phyloP scores from a whole-genome alignment of 2,888 invertebrate genomes.

The Noctua janthina region DNA sequence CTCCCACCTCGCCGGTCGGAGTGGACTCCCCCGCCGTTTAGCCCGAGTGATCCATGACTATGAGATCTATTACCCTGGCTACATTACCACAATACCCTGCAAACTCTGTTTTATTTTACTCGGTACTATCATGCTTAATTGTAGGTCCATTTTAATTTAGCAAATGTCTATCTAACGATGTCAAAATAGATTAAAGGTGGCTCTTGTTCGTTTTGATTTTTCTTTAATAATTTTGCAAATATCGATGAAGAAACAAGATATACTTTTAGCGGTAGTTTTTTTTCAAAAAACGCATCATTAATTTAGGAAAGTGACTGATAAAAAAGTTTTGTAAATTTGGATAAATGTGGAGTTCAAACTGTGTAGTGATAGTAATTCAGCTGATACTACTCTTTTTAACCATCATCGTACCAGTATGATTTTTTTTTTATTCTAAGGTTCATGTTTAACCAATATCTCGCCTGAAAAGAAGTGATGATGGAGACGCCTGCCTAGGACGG shows the following conservation, averaged over 20 bases:
- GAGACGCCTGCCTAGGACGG: neutral
- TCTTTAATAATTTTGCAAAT: neutral
- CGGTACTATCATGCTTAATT: constrained; percentile 57
- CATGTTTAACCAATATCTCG: neutral
- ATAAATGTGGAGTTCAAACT: neutral
- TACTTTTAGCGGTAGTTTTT: neutral
- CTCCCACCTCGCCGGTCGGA: constrained; percentile 71
- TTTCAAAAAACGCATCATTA: neutral
- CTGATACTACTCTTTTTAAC: neutral
- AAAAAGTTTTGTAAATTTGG: neutral
- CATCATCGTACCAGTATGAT: neutral
- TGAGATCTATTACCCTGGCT: constrained; percentile 85
- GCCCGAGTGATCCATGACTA: constrained; percentile 84
- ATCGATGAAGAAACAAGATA: neutral
- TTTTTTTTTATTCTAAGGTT: neutral
- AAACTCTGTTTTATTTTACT: constrained; percentile 77
- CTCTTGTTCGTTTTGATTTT: neutral
- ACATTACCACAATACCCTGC: constrained; percentile 74
- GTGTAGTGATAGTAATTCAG: neutral
- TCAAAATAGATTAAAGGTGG: neutral
- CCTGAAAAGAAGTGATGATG: neutral
- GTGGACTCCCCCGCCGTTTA: constrained; percentile 76
- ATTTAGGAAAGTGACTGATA: neutral
- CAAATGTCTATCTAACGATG: neutral
- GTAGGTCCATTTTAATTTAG: constrained; percentile 41